Conservation (phyloP, 2,797 vertebrate genomes). For the Eulemur mongoz region DNA sequence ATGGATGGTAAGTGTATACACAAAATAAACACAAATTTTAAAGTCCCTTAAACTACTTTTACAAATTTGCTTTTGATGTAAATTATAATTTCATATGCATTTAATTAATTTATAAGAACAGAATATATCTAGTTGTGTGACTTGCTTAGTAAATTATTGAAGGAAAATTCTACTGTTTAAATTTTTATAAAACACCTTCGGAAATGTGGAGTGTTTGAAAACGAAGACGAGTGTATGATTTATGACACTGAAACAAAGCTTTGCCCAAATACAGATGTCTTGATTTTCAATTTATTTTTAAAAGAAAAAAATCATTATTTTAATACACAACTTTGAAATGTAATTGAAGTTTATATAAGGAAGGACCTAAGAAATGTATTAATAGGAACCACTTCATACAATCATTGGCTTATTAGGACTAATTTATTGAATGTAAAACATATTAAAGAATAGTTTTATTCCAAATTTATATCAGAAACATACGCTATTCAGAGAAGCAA, state of each 20-base stretch:
- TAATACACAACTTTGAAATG: not conserved
- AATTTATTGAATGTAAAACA: slow-evolving; percentile 48
- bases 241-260: not conserved
- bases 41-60: not conserved
- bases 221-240: not conserved
- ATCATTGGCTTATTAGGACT: slow-evolving; percentile 55
- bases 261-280: not conserved
- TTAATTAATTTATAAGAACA: not conserved
- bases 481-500: not conserved
- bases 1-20: not conserved
- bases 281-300: not conserved
- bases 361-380: slow-evolving; percentile 39
- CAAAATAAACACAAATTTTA: not conserved
- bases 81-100: not conserved
- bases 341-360: not conserved
- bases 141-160: not conserved
- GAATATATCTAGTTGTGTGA: not conserved
- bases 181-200: not conserved
- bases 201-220: not conserved
- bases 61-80: not conserved
- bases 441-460: slow-evolving; percentile 64
- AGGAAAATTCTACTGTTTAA: not conserved
- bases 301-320: not conserved
- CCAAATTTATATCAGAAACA: slow-evolving; percentile 72
- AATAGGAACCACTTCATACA: not conserved